Evolutionary conservation across 2,113 vertebrate species (phyloP), one percentile per base, ranked within the genome.

Genomic region (Sterrhoptilus dennistouni): DNA sequence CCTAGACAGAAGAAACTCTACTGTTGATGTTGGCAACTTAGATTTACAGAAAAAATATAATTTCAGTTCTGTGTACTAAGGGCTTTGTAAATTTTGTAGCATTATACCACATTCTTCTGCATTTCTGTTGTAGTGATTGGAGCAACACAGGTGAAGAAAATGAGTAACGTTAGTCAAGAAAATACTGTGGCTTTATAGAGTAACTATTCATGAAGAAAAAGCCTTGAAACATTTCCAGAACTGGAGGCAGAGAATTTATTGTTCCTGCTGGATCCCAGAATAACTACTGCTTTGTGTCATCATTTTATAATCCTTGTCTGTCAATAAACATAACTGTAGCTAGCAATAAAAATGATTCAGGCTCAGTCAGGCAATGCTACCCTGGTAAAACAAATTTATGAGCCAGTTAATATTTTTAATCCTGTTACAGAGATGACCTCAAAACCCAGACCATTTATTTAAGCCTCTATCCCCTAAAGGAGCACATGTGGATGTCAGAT

Each of bases 261-360:
- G 95, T 93, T 96, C 96, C 88, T 96, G 56, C 75, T 95, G 96
- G 94, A 94, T 96, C 83, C 78, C 94, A 94, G 93, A 93, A 95
- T 95, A 97, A 97, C 92, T 95, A 93, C 84, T 96, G 94, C 91
- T 96, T 96, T 96, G 95, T 96, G 95, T 89, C 94, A 95, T 96
- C 90, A 82, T 96, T 97, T 97, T 97, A 96, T 95, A 97, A 97
- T 95, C 88, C 91, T 95, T 96, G 93, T 94, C 94, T 97, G 95
- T 96, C 96, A 96, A 97, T 95, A 97, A 97, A 95, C 93, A 96
- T 95, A 96, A 97, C 75, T 95, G 90, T 91, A 95, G 91, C 94
- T 79, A 81, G 83, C 87, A 95, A 92, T 95, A 97, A 97, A 97
- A 93, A 95, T 92, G 79, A 94, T 93, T 90, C 93, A 90, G 65